A percentile compares a stretch with the other conserved stretches of the same genome.
These are phyloP conservation scores for Fragum sueziense DNA, from an alignment of 2,888 invertebrate species.

Conservation along the genomic window DNA sequence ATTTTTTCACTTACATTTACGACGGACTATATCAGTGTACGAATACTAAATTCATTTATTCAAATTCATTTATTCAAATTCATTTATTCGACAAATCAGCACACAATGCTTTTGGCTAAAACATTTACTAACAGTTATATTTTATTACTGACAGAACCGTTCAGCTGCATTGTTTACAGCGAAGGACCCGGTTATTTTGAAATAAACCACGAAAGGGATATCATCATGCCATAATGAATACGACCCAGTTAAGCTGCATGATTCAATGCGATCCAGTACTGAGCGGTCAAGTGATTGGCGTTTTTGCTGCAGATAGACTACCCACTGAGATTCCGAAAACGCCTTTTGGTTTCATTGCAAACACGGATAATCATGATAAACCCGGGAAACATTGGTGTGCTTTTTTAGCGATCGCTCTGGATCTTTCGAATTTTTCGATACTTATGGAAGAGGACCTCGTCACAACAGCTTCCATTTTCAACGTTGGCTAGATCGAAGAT, in stretches of 20 bases:
- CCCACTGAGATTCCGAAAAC: background rate
- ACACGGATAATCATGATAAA: constrained; percentile 21
- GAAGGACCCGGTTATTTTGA: constrained; percentile 16
- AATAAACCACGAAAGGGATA: constrained; percentile 25
- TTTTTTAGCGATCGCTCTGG: background rate
- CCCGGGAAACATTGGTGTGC: constrained; percentile 27
- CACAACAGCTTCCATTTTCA: constrained; percentile 5
- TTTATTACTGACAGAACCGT: constrained; percentile 26
- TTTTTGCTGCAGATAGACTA: constrained; percentile 34
- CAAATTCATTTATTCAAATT: too few species aligned
- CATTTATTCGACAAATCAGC: too few species aligned
- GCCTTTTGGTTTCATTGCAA: constrained; percentile 30
- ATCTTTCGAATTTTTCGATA: constrained; percentile 20
- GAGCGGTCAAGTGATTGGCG: background rate
- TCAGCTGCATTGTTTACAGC: constrained; percentile 24
- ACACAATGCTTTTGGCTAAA: too few species aligned
- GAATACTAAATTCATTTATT: too few species aligned
- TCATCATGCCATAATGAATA: constrained; percentile 20
- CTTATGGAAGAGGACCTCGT: constrained; percentile 9
- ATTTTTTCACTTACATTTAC: too few species aligned
- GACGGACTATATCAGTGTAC: too few species aligned
- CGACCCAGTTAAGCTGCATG: constrained; percentile 24
- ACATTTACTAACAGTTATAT: too few species aligned
- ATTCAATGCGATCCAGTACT: constrained; percentile 22
- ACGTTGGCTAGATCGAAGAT: background rate